These are phyloP conservation scores for Scotopteryx bipunctaria DNA, from an alignment of 2,888 invertebrate species.

Conservation along the genomic window DNA sequence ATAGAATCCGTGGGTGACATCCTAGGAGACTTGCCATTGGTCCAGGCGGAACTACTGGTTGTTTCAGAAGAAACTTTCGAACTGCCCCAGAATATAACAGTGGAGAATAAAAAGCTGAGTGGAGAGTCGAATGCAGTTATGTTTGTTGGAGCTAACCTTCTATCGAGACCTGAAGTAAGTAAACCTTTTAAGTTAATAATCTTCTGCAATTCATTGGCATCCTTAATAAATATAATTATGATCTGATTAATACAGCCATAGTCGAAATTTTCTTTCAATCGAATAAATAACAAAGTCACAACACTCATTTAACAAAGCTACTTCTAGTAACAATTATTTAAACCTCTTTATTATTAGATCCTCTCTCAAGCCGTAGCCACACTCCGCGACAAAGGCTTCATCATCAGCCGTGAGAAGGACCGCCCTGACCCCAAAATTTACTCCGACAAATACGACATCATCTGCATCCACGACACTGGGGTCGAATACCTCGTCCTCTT, in stretches of 20 bases:
- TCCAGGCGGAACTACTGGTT: constrained; percentile 86
- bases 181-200: not conserved
- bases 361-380: constrained; percentile 72
- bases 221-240: too few species aligned
- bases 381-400: constrained; percentile 83
- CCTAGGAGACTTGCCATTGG: constrained; percentile 86
- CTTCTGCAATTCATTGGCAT: too few species aligned
- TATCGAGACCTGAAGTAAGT: constrained; percentile 75
- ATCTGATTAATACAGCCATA: too few species aligned
- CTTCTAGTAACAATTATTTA: too few species aligned
- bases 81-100: constrained; percentile 76
- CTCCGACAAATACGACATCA: constrained; percentile 73
- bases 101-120: constrained; percentile 85
- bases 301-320: too few species aligned
- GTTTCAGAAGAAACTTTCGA: constrained; percentile 77
- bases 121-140: constrained; percentile 78
- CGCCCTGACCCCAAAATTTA: constrained; percentile 70
- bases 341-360: constrained; percentile 47
- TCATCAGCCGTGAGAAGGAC: constrained; percentile 83
- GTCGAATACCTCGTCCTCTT: constrained; percentile 81
- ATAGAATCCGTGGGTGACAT: constrained; percentile 82
- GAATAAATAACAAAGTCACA: too few species aligned
- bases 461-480: constrained; percentile 74
- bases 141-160: constrained; percentile 78
- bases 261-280: too few species aligned